Evolutionary conservation across 2,888 invertebrate species (phyloP).

Genomic region (Drosophila histrio): DNA sequence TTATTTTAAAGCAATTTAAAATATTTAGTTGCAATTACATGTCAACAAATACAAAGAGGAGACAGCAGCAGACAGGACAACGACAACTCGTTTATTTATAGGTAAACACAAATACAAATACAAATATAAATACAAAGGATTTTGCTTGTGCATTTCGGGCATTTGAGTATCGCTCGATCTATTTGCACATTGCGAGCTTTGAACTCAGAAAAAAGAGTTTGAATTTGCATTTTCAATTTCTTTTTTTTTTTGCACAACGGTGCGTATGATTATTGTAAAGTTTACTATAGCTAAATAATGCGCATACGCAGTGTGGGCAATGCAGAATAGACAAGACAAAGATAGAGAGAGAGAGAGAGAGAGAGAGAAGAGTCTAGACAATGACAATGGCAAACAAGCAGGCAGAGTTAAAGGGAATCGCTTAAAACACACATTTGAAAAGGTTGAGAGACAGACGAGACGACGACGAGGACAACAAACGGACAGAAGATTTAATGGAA

Average conservation of each 20-base stretch:
- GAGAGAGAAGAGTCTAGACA: slow-evolving; percentile 65
- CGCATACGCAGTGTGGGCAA: slow-evolving; percentile 52
- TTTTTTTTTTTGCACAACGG: slow-evolving; percentile 52
- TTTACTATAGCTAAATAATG: slow-evolving; percentile 63
- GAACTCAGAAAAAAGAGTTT: slow-evolving; percentile 18
- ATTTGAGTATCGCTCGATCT: slow-evolving; percentile 26
- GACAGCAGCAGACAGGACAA: slow-evolving; percentile 24
- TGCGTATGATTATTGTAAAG: slow-evolving; percentile 77
- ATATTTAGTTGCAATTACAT: slow-evolving; percentile 81
- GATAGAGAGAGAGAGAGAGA: slow-evolving; percentile 26
- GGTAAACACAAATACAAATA: slow-evolving; percentile 47
- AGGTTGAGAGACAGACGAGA: slow-evolving; percentile 18
- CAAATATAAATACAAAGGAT: slow-evolving; percentile 37
- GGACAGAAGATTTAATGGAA: slow-evolving; percentile 73
- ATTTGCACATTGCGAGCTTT: slow-evolving; percentile 41
- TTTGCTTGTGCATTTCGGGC: slow-evolving; percentile 20
- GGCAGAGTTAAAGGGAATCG: slow-evolving; percentile 24
- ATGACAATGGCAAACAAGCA: slow-evolving; percentile 63
- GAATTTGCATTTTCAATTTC: slow-evolving; percentile 13
- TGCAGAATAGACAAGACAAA: slow-evolving; percentile 35
- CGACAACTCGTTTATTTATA: slow-evolving; percentile 64
- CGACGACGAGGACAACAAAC: slow-evolving; percentile 30
- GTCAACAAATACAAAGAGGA: slow-evolving; percentile 69
- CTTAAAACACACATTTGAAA: slow-evolving; percentile 28
- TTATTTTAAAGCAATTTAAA: slow-evolving; percentile 81